Conservation (phyloP, 2,888 invertebrate genomes). For the Tiphia femorata region DNA sequence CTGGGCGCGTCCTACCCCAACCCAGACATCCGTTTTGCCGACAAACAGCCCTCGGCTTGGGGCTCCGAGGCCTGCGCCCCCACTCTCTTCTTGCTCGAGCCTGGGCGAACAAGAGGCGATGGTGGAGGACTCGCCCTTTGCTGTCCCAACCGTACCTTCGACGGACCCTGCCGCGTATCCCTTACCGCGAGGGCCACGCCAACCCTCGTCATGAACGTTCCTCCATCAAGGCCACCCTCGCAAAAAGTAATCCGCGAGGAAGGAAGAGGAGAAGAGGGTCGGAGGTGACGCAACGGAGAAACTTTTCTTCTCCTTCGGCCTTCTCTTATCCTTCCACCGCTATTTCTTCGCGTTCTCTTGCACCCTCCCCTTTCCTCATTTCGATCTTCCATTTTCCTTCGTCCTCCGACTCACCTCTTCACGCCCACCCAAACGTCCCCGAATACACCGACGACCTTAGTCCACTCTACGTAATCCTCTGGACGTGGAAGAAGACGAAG, state of each 20-base stretch:
- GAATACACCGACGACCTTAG: not conserved
- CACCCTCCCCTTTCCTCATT: not conserved
- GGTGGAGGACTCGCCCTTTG: not conserved
- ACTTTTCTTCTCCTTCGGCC: conserved; percentile 1
- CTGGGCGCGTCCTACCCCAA: conserved; percentile 62
- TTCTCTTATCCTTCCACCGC: not conserved
- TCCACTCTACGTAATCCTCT: conserved; percentile 5
- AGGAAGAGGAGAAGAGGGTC: not conserved
- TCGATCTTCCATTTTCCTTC: too few species aligned
- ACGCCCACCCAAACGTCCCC: not conserved
- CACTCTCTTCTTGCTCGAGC: conserved; percentile 17
- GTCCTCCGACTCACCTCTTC: not conserved
- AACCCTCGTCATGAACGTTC: conserved; percentile 48
- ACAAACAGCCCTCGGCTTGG: conserved; percentile 47
- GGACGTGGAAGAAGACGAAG: conserved; percentile 18
- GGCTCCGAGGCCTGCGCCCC: conserved; percentile 19
- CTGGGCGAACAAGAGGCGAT: conserved; percentile 7
- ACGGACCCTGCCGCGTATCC: conserved; percentile 2
- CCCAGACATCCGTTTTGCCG: conserved; percentile 51
- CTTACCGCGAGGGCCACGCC: conserved; percentile 8
- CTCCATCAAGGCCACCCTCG: conserved; percentile 41
- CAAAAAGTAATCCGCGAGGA: conserved; percentile 24
- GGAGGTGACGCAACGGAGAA: too few species aligned
- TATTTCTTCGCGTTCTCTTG: not conserved
- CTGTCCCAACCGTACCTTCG: not conserved